Base-by-base conservation (phyloP, 2,797 vertebrate genomes). In the Cryptoblepharus egeriae region DNA sequence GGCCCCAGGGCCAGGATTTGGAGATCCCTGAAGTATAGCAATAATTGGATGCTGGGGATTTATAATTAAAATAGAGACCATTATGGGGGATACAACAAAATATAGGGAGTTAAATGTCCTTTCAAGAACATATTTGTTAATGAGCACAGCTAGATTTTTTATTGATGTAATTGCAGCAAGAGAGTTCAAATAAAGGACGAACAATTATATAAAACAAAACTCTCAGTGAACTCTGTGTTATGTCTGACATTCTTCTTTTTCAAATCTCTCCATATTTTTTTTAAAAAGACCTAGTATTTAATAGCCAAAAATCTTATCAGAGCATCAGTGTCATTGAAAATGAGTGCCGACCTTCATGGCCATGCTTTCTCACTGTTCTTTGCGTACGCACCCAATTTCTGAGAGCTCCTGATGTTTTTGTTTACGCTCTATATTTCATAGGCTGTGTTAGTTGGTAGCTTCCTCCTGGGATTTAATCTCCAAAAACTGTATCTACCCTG, bases 351-450 rank as follows among this genome's bases (percentile, higher is more conserved):
- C 91, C 87, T 93, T 92, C 85, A 91, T 79, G 80, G 82, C 76
- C 79, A 80, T 84, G 87, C 87, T 90, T 57, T 63, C 83, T 82
- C 32, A 60, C 63, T 87, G 77, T 92, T 91, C 89, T 91, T 91
- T 90, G 88, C 88, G 61, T 79, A 82, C 89, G 87, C 87, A 89
- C 85, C 86, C 83, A 88, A 87, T 88, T 94, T 92, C 87, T 85
- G 84, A 80, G 78, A 86, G 82, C 89, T 89, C 77, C 87, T 90
- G 83, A 89, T 77, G 39, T 87, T 87, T 77, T 87, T 93, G 81
- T 90, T 92, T 90, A 90, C 88, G 84, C 82, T 80, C 85, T 90
- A 81, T 69, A 87, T 91, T 87, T 92, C 76, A 79, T 12, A 1
- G 65, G 85, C 37, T 52, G 68, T 61, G 42, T 77, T 71, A 85